Evolutionary conservation across 2,113 vertebrate genomes (phyloP), one percentile per base, ranked within the genome.

Genomic region (Anarrhichthys ocellatus): DNA sequence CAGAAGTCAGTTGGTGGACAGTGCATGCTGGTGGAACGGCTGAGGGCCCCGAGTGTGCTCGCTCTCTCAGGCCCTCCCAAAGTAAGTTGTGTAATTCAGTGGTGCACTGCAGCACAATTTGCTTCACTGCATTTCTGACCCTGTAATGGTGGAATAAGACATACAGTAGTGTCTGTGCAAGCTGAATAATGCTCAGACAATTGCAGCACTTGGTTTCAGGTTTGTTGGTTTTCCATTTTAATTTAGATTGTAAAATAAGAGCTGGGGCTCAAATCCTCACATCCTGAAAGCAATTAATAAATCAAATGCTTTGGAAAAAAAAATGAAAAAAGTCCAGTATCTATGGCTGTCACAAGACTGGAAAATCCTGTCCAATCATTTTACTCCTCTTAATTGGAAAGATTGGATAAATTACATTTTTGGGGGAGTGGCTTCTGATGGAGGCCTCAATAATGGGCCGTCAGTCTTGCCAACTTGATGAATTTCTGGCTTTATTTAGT

Each of bases 21-120:
- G 58, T 79, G 62, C 63, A 68, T 65, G 58, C 40, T 79, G 72
- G 50, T 61, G 88, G 65, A 89, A 80, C 50, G 17, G 61, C 36
- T 69, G 48, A 71, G 48, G 80, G 73, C 62, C 59, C 44, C 24
- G 68, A 87, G 70, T 7, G 10, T 67, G 59, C 73, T 85, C 4
- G 13, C 69, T 73, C 65, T 83, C 65, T 78, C 62, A 64, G 59
- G 50, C 75, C 70, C 54, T 69, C 54, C 62, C 24, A 24, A 64
- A 85, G 64, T 54, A 81, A 80, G 74, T 61, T 59, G 48, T 83
- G 82, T 62, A 84, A 87, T 83, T 83, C 48, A 76, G 59, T 71
- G 80, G 67, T 78, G 78, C 48, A 78, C 22, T 81, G 44, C 83
- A 89, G 72, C 8, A 36, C 78, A 87, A 81, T 88, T 63, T 63